These are phyloP conservation scores for Prochilodus magdalenae DNA, from an alignment of 2,113 vertebrate genomes.

Conservation along the genomic window DNA sequence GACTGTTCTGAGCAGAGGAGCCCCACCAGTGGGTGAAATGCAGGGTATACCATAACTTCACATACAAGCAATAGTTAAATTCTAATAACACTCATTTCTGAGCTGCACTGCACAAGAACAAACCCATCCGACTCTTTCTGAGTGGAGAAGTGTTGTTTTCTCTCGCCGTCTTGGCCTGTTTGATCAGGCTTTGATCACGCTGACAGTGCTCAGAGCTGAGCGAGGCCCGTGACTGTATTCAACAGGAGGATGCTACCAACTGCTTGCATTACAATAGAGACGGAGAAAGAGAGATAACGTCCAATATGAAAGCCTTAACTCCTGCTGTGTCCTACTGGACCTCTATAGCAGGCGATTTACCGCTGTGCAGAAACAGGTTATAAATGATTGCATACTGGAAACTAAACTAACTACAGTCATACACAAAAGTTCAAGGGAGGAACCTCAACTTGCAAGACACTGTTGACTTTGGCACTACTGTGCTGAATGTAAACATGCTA, in stretches of 20 bases:
- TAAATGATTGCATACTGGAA: background rate
- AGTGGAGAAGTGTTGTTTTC: constrained; percentile 13
- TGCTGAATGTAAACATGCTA: background rate
- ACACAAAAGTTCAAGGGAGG: no score
- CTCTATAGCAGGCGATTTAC: background rate
- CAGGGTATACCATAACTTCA: background rate
- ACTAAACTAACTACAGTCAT: background rate
- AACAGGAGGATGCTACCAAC: constrained; percentile 25
- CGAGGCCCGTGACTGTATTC: constrained; percentile 2
- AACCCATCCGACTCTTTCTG: background rate
- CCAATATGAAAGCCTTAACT: background rate
- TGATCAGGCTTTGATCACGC: constrained; percentile 29
- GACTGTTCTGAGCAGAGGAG: background rate
- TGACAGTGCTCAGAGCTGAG: constrained; percentile 27
- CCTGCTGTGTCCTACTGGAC: background rate
- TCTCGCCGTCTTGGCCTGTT: background rate
- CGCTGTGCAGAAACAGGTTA: background rate
- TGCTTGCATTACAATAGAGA: constrained; percentile 18
- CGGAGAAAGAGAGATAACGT: background rate
- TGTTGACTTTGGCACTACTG: background rate
- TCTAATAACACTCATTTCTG: background rate
- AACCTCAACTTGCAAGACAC: background rate
- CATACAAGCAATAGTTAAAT: background rate
- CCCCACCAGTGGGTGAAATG: background rate
- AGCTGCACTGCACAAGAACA: background rate